These are phyloP conservation scores for Drosophila obscura DNA, from an alignment of 1,140 invertebrate species.

Conservation along the genomic window DNA sequence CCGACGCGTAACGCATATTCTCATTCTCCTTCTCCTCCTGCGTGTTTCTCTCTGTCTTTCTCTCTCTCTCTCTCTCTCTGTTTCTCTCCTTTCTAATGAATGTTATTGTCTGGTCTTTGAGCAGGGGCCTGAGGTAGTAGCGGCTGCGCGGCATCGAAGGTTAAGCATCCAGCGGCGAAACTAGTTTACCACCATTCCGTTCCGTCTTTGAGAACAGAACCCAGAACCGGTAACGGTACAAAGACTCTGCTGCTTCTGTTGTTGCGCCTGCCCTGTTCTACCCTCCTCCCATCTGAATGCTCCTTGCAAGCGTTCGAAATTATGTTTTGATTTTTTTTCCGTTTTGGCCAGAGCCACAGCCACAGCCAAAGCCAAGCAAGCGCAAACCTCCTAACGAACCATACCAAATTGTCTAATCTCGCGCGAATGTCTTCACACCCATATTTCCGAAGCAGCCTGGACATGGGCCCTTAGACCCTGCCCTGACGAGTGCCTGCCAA, in stretches of 20 bases:
- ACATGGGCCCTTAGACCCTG: no score
- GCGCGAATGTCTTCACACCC: conserved; percentile 69
- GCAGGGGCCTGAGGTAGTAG: background rate
- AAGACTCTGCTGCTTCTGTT: conserved; percentile 21
- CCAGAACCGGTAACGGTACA: conserved; percentile 76
- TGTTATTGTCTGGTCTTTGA: conserved; percentile 59
- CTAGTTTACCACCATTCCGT: conserved; percentile 60
- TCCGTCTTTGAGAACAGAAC: conserved; percentile 66
- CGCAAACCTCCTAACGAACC: conserved; percentile 66
- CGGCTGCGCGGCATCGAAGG: conserved; percentile 39
- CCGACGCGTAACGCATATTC: conserved; percentile 15
- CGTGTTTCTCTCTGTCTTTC: background rate
- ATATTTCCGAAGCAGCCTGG: conserved; percentile 7
- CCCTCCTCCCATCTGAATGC: conserved; percentile 1
- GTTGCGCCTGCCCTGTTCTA: background rate
- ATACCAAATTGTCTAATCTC: conserved; percentile 74
- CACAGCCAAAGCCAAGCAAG: conserved; percentile 7
- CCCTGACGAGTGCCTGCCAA: conserved; percentile 43
- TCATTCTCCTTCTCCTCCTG: background rate
- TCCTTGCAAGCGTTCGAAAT: conserved; percentile 68
- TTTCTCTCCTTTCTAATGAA: conserved; percentile 66
- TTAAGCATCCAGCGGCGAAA: conserved; percentile 59
- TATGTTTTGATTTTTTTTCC: conserved; percentile 76
- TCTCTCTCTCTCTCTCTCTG: conserved; percentile 16
- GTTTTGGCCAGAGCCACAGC: conserved; percentile 29